phyloP scores from a whole-genome alignment of 1,140 invertebrate genomes.

The Magallana ariakensis region DNA sequence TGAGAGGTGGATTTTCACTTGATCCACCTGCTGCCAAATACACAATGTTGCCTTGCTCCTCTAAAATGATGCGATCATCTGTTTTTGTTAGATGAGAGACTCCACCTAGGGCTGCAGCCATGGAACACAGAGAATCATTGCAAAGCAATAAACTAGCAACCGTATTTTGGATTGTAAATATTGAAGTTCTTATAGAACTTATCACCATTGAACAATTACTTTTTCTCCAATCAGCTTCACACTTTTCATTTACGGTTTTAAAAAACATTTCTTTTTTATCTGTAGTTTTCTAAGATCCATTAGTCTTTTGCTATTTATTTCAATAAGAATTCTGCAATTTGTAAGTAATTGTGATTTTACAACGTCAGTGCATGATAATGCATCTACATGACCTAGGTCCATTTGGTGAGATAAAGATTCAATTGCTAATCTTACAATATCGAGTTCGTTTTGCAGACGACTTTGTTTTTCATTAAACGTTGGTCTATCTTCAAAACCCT shows the following conservation, averaged over 20 bases:
- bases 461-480: slow-evolving; percentile 33
- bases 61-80: not conserved
- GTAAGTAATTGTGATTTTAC: not conserved
- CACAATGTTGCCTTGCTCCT: slow-evolving; percentile 4
- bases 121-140: too few species aligned
- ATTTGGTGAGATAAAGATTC: not conserved
- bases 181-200: not conserved
- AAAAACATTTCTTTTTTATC: not conserved
- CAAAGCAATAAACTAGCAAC: too few species aligned
- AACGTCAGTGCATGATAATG: too few species aligned
- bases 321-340: not conserved
- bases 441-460: not conserved
- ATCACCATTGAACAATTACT: too few species aligned
- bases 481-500: slow-evolving; percentile 48
- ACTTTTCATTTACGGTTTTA: not conserved
- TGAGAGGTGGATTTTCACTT: not conserved
- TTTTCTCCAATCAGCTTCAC: too few species aligned
- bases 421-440: not conserved
- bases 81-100: not conserved
- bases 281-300: not conserved
- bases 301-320: not conserved
- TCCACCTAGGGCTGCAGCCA: not conserved
- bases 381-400: not conserved
- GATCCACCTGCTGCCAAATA: not conserved
- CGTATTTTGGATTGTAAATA: not conserved